Evolutionary conservation across 2,888 invertebrate genomes (phyloP).

Genomic region (Arctia plantaginis): DNA sequence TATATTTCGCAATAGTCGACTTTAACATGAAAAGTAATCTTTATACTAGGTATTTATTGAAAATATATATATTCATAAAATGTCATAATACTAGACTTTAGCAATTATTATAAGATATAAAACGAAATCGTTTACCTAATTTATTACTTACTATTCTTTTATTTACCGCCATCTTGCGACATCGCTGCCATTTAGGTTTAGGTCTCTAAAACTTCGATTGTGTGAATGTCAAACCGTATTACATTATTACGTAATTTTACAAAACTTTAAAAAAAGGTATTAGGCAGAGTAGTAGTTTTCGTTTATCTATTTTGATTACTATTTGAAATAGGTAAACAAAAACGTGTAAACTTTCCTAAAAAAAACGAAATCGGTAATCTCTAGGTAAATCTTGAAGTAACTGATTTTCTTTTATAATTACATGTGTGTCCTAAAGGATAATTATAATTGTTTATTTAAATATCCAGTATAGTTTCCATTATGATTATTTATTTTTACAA

Average conservation of each 20-base stretch:
- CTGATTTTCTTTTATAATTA: neutral
- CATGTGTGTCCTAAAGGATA: neutral
- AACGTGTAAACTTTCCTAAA: slow-evolving; percentile 6
- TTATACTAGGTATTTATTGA: slow-evolving; percentile 23
- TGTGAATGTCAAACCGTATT: neutral
- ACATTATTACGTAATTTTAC: neutral
- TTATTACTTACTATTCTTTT: slow-evolving; percentile 24
- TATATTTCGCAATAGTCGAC: slow-evolving; percentile 27
- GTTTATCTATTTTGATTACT: slow-evolving; percentile 67
- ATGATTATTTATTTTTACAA: neutral
- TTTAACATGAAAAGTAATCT: slow-evolving; percentile 16
- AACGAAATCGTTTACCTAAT: neutral
- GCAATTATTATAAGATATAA: slow-evolving; percentile 39
- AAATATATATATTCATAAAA: slow-evolving; percentile 23
- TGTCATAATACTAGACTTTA: slow-evolving; percentile 38
- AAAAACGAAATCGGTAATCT: neutral
- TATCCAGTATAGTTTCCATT: neutral
- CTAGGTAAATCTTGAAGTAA: neutral
- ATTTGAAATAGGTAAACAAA: slow-evolving; percentile 68
- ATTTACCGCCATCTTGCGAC: slow-evolving; percentile 38
- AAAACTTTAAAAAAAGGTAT: neutral
- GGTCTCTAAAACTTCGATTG: slow-evolving; percentile 14
- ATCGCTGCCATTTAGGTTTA: slow-evolving; percentile 48
- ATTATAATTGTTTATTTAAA: neutral
- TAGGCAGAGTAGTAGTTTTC: slow-evolving; percentile 33